phyloP scores from a whole-genome alignment of 2,113 vertebrate species.

The Chunga burmeisteri region DNA sequence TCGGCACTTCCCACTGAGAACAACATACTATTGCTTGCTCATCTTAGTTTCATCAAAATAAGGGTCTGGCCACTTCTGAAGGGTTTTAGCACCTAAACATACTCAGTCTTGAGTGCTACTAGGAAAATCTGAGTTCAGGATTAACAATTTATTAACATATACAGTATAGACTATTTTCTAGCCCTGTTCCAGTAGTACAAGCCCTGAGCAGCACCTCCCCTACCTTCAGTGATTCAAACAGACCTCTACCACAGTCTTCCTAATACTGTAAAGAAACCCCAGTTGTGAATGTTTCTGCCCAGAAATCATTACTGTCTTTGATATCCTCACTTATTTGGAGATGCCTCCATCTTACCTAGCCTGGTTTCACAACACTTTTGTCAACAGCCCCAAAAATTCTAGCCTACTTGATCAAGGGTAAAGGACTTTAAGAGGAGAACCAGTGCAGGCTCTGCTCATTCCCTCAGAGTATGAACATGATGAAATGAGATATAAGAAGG shows the following conservation, averaged over 20 bases:
- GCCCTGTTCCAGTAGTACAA: neutral
- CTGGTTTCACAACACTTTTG: neutral
- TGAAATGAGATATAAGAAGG: neutral
- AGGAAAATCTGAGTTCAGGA: neutral
- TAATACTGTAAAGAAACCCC: neutral
- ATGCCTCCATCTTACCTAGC: neutral
- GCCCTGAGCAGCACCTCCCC: neutral
- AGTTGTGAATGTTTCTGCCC: neutral
- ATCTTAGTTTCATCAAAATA: neutral
- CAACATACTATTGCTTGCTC: neutral
- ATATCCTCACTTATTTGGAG: neutral
- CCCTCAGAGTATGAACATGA: neutral
- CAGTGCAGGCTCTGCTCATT: neutral
- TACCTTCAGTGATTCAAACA: neutral
- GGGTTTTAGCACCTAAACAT: neutral
- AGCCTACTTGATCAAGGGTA: neutral
- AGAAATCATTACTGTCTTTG: neutral
- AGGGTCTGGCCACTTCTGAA: neutral
- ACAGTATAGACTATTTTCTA: neutral
- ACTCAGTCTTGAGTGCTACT: neutral
- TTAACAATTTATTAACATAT: neutral
- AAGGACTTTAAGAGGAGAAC: neutral
- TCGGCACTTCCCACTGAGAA: neutral
- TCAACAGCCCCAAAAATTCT: neutral
- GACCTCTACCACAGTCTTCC: neutral